Base-by-base conservation (phyloP, 2,113 vertebrate genomes). In the Oostethus manadensis region DNA sequence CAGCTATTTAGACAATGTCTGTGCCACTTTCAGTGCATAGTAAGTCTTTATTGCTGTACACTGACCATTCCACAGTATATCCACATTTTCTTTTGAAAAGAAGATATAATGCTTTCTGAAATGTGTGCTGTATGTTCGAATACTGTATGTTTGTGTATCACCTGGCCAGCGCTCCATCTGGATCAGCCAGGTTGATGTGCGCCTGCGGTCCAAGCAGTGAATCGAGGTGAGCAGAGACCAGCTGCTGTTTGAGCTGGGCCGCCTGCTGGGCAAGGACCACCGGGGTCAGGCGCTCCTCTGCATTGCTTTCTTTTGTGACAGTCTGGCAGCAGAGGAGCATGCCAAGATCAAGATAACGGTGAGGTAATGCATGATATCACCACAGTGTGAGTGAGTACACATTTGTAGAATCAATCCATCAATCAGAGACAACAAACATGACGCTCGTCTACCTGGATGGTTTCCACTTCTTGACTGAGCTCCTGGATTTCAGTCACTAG, bases 401-500 rank as follows among this genome's bases (percentile, higher is more conserved):
- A 47, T 10, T 48, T 48, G 8, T 8, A 11, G 7, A 21, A 21
- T 50, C 17, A 23, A 51, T 29, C 11, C 11, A 51, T 26, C 22
- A 3, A 22, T 26, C 4, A 21, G n/a, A 18, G n/a, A 9, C 20
- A 8, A 9, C 15, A 11, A 16, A 2, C 3, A 47, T 5, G 1
- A 8, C 3, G 26, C 6, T 1, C 14, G 44, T 48, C 63, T 62
- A 98, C 95, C 94, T 95, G 93, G 78, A 96, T 94, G 54, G 87
- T 74, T 29, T 98, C 94, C 80, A 98, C 94, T 16, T 98, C 94
- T 66, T 90, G 76, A 1, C 88, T 89, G 73, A 98, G 92, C 66
- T 98, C 95, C 68, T 96, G 94, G 74, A 98, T 92, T 84, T 98
- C 95, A 45, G 94, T 93, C 38, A 96, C 89, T 51, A 98, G 79